These are phyloP conservation scores for Apostichopus californicus DNA, from an alignment of 35 echinoderm and acorn worm genomes.

Conservation along the genomic window DNA sequence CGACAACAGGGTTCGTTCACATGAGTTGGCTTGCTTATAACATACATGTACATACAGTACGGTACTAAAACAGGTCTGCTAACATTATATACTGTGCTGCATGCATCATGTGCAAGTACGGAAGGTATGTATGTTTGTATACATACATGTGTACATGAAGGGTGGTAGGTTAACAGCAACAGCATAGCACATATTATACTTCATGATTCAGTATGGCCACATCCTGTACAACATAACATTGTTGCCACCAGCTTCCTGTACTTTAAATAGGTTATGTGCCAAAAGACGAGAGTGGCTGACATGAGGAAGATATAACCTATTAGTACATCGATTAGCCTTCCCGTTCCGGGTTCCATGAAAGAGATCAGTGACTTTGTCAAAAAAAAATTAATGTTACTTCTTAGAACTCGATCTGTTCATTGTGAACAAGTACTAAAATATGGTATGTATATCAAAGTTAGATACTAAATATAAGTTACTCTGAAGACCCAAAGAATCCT, in stretches of 20 bases:
- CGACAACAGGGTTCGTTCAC: not conserved
- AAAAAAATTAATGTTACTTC: no score
- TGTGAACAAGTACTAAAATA: no score
- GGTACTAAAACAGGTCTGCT: not conserved
- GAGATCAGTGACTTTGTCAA: no score
- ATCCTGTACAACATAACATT: constrained; percentile 44
- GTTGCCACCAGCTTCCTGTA: constrained; percentile 27
- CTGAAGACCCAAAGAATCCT: no score
- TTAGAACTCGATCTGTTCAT: no score
- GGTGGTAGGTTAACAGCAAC: not conserved
- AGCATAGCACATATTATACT: not conserved
- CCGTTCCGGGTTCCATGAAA: not conserved
- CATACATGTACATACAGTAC: not conserved
- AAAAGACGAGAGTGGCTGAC: not conserved
- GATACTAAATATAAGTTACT: no score
- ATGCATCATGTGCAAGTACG: not conserved
- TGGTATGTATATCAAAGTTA: no score
- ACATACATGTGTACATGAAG: not conserved
- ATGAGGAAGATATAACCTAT: not conserved
- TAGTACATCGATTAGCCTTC: not conserved
- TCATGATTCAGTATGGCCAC: constrained; percentile 21
- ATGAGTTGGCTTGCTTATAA: not conserved
- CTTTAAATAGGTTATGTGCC: not conserved
- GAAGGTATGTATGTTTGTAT: not conserved
- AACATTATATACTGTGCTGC: not conserved